Conservation (phyloP, 2,797 vertebrate species). For the Karalla daura region DNA sequence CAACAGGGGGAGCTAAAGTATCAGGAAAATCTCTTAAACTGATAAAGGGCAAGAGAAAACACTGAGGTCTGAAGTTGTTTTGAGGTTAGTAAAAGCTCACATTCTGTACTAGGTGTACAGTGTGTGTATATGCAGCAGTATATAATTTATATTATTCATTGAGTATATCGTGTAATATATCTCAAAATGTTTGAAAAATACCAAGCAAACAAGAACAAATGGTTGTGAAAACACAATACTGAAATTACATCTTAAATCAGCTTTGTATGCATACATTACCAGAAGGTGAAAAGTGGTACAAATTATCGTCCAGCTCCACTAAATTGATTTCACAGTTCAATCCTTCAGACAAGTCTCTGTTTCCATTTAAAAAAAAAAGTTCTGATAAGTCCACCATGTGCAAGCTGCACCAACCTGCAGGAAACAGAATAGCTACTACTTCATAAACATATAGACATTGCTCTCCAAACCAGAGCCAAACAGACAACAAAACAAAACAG, state of each 20-base stretch:
- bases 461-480: not conserved
- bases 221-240: not conserved
- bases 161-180: not conserved
- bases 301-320: not conserved
- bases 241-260: not conserved
- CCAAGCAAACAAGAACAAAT: not conserved
- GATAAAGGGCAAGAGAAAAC: not conserved
- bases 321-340: not conserved
- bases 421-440: not conserved
- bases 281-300: too few species aligned
- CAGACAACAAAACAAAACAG: not conserved
- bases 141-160: not conserved
- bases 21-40: not conserved
- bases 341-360: not conserved
- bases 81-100: not conserved
- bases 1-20: slow-evolving; percentile 36
- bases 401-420: not conserved
- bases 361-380: not conserved
- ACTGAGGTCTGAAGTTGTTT: not conserved
- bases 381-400: not conserved
- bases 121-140: not conserved
- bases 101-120: not conserved
- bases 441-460: not conserved
- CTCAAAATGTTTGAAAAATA: not conserved
- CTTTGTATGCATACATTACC: too few species aligned